Evolutionary conservation across 2,888 invertebrate genomes (phyloP).

Genomic region (Dromius quadrimaculatus): DNA sequence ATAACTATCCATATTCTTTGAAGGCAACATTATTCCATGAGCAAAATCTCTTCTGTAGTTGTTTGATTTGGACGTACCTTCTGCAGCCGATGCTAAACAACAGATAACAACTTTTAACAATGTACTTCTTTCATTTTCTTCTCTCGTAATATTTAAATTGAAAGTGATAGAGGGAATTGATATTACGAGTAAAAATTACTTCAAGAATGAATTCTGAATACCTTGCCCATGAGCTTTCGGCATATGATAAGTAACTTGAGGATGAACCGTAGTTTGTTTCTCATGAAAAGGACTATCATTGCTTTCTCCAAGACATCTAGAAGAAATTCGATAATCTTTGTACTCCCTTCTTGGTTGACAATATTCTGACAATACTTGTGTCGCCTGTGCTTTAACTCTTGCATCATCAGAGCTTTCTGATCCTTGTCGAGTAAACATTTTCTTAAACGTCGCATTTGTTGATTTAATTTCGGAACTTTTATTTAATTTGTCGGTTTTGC

Average conservation of each 20-base stretch:
- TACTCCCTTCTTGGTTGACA: slow-evolving; percentile 69
- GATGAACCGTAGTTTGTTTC: slow-evolving; percentile 69
- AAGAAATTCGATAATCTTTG: slow-evolving; percentile 66
- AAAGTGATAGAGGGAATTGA: too few species aligned
- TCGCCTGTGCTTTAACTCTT: slow-evolving; percentile 69
- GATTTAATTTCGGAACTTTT: slow-evolving; percentile 57
- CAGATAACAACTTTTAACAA: too few species aligned
- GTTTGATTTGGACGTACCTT: slow-evolving; percentile 67
- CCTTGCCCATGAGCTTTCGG: slow-evolving; percentile 66
- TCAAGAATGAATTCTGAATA: slow-evolving; percentile 48
- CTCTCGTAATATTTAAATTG: background rate
- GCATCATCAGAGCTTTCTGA: slow-evolving; percentile 60
- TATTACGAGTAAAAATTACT: too few species aligned
- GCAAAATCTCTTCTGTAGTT: slow-evolving; percentile 83
- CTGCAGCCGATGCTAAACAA: slow-evolving; percentile 57
- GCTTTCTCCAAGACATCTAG: slow-evolving; percentile 59
- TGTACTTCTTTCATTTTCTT: too few species aligned
- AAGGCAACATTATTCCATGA: slow-evolving; percentile 70
- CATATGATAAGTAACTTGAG: slow-evolving; percentile 72
- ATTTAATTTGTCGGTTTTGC: slow-evolving; percentile 53
- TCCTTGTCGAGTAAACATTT: slow-evolving; percentile 52
- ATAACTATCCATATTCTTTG: slow-evolving; percentile 70
- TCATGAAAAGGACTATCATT: slow-evolving; percentile 54
- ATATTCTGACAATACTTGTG: slow-evolving; percentile 70
- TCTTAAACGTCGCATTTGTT: slow-evolving; percentile 53